Evolutionary conservation across 2,797 vertebrate genomes (phyloP).

Genomic region (Sparidentex hasta): DNA sequence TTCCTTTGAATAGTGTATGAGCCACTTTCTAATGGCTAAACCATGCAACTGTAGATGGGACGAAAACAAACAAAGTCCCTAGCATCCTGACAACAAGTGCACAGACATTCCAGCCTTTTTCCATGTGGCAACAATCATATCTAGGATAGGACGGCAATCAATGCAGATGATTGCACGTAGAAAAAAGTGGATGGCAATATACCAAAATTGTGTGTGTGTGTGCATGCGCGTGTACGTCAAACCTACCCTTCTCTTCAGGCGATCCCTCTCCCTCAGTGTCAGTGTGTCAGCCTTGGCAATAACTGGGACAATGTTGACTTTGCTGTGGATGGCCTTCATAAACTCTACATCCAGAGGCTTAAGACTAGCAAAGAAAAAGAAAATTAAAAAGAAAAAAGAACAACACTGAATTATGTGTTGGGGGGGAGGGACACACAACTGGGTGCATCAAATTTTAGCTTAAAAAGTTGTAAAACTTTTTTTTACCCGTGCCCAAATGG

Average conservation of each 20-base stretch:
- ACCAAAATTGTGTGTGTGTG: conserved; percentile 10
- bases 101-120: conserved; percentile 1
- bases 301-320: conserved; percentile 92
- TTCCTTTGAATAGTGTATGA: conserved; percentile 16
- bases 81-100: conserved; percentile 23
- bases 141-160: neutral
- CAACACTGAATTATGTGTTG: too few species aligned
- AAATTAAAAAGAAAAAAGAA: neutral
- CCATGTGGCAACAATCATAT: conserved; percentile 15
- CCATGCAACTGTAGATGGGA: conserved; percentile 25
- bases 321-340: conserved; percentile 93
- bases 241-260: conserved; percentile 92
- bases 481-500: conserved; percentile 97
- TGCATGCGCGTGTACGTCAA: conserved; percentile 3
- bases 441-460: neutral
- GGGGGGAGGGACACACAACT: neutral
- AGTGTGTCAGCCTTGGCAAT: conserved; percentile 92
- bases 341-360: conserved; percentile 93
- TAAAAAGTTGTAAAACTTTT: neutral
- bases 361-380: conserved; percentile 74
- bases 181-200: neutral
- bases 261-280: conserved; percentile 89
- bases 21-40: conserved; percentile 47
- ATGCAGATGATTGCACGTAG: neutral
- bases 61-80: conserved; percentile 45